A percentile compares a stretch with the other conserved stretches of the same genome.
phyloP scores from a whole-genome alignment of 2,888 invertebrate species.

The Leptopilina syphax region DNA sequence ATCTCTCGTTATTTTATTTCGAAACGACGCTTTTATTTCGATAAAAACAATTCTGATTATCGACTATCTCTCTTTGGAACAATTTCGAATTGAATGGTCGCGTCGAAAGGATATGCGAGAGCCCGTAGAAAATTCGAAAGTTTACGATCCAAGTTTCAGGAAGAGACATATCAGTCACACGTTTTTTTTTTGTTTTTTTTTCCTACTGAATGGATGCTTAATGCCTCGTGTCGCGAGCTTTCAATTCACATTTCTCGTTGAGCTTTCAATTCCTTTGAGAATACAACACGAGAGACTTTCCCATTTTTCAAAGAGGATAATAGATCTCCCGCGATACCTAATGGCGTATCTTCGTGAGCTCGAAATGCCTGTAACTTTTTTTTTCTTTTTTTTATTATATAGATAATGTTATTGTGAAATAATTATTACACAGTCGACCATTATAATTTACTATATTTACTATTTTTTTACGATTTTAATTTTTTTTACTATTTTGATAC shows the following conservation, averaged over 20 bases:
- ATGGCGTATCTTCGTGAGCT: neutral
- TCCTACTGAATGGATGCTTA: slow-evolving; percentile 10
- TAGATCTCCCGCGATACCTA: slow-evolving; percentile 7
- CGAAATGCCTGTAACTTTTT: neutral
- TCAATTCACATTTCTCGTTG: slow-evolving; percentile 15
- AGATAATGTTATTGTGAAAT: too few relatives aligned
- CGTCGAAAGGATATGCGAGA: neutral
- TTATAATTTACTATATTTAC: too few relatives aligned
- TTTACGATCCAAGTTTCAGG: slow-evolving; percentile 7
- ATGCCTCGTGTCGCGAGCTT: slow-evolving; percentile 2
- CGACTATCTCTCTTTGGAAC: neutral
- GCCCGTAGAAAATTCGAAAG: neutral
- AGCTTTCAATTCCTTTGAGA: slow-evolving; percentile 14
- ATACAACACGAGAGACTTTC: neutral
- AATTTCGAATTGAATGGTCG: slow-evolving; percentile 2
- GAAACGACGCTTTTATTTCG: slow-evolving; percentile 15
- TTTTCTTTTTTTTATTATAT: neutral
- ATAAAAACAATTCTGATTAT: slow-evolving; percentile 16
- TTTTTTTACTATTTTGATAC: too few relatives aligned
- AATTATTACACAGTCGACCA: too few relatives aligned
- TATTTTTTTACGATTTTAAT: too few relatives aligned
- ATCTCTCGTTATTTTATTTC: slow-evolving; percentile 1
- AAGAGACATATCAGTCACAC: slow-evolving; percentile 4
- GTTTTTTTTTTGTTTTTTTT: neutral
- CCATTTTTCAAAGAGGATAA: slow-evolving; percentile 32